Evolutionary conservation across 2,797 vertebrate genomes (phyloP).

Genomic region (Galagoides demidoff): DNA sequence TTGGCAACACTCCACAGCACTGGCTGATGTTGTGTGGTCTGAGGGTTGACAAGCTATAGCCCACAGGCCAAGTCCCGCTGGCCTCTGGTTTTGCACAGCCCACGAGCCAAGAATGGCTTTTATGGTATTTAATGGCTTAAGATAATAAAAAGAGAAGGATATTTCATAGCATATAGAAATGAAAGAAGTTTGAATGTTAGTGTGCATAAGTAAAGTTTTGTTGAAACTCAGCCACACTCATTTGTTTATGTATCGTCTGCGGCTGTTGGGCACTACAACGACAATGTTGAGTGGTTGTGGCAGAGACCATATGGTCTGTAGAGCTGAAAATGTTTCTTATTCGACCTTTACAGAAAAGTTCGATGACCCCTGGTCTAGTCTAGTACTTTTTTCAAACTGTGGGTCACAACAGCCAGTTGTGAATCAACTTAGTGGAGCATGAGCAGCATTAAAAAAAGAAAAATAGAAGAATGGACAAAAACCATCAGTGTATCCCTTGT

Average conservation of each 20-base stretch:
- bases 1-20: neutral
- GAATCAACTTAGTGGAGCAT: slow-evolving; percentile 26
- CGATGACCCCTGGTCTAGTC: neutral
- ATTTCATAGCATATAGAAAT: neutral
- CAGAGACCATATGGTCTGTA: neutral
- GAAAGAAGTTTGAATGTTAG: neutral
- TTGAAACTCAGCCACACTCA: neutral
- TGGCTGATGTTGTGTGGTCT: neutral
- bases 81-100: neutral
- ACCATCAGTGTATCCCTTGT: neutral
- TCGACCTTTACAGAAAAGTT: slow-evolving; percentile 49
- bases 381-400: slow-evolving; percentile 48
- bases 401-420: slow-evolving; percentile 27
- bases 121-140: neutral
- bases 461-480: neutral
- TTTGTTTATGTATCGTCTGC: neutral
- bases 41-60: no score
- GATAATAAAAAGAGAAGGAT: neutral
- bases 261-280: neutral
- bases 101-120: neutral
- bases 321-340: slow-evolving; percentile 7
- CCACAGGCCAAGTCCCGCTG: neutral
- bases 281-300: neutral
- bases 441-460: neutral
- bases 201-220: neutral